Evolutionary conservation across 2,797 vertebrate species (phyloP), one percentile per base, ranked within the genome.

Genomic region (Coccyzus lansbergi): DNA sequence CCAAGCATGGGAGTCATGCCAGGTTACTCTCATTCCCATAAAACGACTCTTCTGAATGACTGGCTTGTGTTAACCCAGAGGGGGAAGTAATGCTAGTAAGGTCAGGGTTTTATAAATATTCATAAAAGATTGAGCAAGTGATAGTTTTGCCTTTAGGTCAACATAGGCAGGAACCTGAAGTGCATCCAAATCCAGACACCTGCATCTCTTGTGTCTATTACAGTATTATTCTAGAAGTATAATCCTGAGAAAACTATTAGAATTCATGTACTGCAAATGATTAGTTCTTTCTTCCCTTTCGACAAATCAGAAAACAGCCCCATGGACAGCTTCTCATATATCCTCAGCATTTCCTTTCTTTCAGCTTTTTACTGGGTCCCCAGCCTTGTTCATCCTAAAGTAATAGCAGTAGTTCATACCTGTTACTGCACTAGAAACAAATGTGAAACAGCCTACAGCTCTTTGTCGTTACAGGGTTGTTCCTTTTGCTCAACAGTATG

Each of bases 121-220:
- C 38, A 64, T 69, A 51, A 68, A 78, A 75, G 21, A 67, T 77
- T 60, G 76, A 42, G 64, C 28, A 90, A 84, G 28, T 63, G 55
- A 79, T 17, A 83, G 28, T 38, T 94, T 85, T 90, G 63, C 36
- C 55, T 79, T 89, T n/a, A 89, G 34, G 81, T 69, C 48, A 90
- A 29, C 14, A 65, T 34, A 78, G 53, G 9, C 38, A 81, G 62
- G 46, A 83, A 65, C 17, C 29, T 79, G 69, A 92, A 93, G 67
- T 15, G 24, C 28, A 83, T 81, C 48, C 82, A 86, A 78, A 84
- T 69, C n/a, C 25, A 86, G 40, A 48, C 9, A 63, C 55, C 55
- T 88, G 20, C 44, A 59, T 42, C 59, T 65, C 38, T 83, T 69
- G 46, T 4, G 6, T 36, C 38, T 71, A 25, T 53, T 68, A 56